Evolutionary conservation across 2,113 vertebrate species (phyloP).

Genomic region (Alexandromys fortis): DNA sequence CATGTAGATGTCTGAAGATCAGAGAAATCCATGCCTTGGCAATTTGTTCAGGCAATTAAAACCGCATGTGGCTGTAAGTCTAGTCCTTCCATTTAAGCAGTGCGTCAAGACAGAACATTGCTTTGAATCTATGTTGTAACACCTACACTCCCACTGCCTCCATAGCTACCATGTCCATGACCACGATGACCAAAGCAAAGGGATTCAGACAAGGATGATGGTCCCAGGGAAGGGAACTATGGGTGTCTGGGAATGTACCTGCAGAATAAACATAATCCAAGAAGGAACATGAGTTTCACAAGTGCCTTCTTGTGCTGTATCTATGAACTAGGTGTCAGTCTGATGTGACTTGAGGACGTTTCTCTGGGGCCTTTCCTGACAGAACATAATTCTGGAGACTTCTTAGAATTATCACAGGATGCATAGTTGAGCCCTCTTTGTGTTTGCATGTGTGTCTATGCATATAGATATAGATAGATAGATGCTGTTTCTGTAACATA

Average conservation of each 20-base stretch:
- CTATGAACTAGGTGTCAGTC: not conserved
- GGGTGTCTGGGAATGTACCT: not conserved
- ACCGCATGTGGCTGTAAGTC: not conserved
- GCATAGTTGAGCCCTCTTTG: not conserved
- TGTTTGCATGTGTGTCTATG: not conserved
- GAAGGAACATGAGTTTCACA: not conserved
- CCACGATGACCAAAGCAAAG: not conserved
- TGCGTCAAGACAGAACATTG: not conserved
- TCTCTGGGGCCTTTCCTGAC: not conserved
- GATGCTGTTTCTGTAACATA: not conserved
- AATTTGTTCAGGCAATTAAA: not conserved
- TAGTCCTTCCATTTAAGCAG: not conserved
- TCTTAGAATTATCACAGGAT: not conserved
- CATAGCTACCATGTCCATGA: not conserved
- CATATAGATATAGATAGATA: not conserved
- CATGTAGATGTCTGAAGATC: not conserved
- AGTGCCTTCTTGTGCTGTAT: not conserved
- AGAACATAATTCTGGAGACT: not conserved
- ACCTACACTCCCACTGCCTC: not conserved
- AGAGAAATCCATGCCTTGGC: not conserved
- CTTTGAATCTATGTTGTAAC: not conserved
- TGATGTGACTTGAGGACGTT: not conserved
- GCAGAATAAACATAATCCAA: not conserved
- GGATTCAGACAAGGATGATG: not conserved
- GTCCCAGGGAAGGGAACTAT: not conserved